A percentile compares a stretch with the other conserved stretches of the same genome.
phyloP scores from a whole-genome alignment of 2,113 vertebrate genomes.

The Poicephalus meyeri region DNA sequence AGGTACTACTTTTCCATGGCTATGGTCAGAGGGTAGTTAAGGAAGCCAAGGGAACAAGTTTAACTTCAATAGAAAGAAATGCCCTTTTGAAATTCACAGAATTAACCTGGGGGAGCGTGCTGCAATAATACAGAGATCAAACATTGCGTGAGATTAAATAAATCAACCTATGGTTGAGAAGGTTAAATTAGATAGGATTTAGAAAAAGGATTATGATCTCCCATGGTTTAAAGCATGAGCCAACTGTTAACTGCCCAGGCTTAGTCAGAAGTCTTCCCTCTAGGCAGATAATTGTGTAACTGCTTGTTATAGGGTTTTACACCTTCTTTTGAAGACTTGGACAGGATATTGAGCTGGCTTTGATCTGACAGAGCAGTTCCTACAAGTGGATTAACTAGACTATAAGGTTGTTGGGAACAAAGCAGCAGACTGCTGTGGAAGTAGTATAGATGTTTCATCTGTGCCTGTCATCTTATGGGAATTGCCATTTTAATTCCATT shows the following conservation, averaged over 20 bases:
- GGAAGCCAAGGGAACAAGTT: not conserved
- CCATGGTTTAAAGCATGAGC: constrained; percentile 11
- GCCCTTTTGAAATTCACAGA: not conserved
- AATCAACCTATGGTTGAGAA: constrained; percentile 46
- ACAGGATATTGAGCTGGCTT: constrained; percentile 33
- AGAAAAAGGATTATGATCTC: constrained; percentile 9
- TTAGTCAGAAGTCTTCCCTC: constrained; percentile 40
- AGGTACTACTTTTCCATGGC: not conserved
- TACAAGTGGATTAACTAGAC: constrained; percentile 4
- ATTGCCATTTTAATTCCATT: not conserved
- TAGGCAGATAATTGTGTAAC: constrained; percentile 30
- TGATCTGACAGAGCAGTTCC: constrained; percentile 32
- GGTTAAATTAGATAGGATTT: constrained; percentile 60
- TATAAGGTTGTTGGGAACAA: not conserved
- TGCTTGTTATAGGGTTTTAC: constrained; percentile 25
- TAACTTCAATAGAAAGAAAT: not conserved
- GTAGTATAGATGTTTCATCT: not conserved
- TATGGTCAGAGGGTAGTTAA: not conserved
- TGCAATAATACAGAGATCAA: not conserved
- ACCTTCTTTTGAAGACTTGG: constrained; percentile 34
- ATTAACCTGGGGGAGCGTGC: not conserved
- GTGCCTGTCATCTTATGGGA: not conserved
- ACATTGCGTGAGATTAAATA: constrained; percentile 12
- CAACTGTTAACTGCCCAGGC: constrained; percentile 45
- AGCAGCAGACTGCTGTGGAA: not conserved